Evolutionary conservation across 2,888 invertebrate genomes (phyloP), one percentile per base, ranked within the genome.

Genomic region (Fissipunctia ypsillon): DNA sequence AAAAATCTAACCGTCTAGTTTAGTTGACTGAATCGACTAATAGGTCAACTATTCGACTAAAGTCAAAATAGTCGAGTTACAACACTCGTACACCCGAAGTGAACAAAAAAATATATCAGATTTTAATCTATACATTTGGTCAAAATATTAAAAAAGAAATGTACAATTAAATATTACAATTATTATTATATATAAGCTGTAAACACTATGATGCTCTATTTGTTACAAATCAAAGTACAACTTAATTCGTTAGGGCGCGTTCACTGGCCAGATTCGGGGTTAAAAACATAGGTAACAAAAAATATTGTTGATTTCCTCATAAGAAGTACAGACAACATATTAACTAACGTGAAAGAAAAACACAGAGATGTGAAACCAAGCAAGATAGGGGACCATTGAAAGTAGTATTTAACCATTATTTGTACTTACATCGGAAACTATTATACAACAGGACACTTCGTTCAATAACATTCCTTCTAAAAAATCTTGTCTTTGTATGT

Each of bases 101-200:
- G 57, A 87, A 81, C 78, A 76, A 83, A 79, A 81, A 75, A 84
- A 84, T 75, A 85, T 74, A 87, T 85, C 77, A 79, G 75, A 79
- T 79, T 80, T 85, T 83, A 87, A 76, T 85, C 90, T 91, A 91
- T 87, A 91, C 90, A 93, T 93, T 93, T 93, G 93, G 93, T 93
- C 91, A 87, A 91, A 90, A 87, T 76, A 90, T 87, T 88, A 88
- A 88, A 89, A 84, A 83, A 88, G 72, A 87, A 88, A 88, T 88
- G 82, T 88, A 88, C 87, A 88, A 84, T 88, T 85, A 85, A 77
- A 84, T 73, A 84, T 84, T 88, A 89, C 69, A 76, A 73, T 74
- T 82, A 77, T 78, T 25, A 59, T 50, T 57, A 64, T 73, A 78
- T 76, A 75, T 78, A 80, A 81, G 80, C 85, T 83, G 78, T 82